Base-by-base conservation (phyloP, 2,888 invertebrate species). In the Meta bourneti region DNA sequence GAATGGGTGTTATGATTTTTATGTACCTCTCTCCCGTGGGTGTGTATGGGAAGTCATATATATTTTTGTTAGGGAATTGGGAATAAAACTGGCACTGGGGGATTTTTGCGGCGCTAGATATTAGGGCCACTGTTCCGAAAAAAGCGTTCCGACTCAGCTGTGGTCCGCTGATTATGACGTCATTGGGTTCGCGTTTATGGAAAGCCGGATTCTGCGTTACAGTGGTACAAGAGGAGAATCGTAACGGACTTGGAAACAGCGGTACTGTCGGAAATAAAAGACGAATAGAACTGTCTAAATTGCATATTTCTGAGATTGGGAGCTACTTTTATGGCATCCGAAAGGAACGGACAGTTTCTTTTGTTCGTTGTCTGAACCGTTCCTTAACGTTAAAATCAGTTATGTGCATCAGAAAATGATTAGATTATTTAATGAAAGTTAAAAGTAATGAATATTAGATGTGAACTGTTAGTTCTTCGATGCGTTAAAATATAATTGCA, bases 81-180 rank as follows among this genome's bases (percentile, higher is more conserved):
- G 83, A 89, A 90, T 90, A 90, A 90, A 89, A 89, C 61, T 11
- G 78, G 77, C 75, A 49, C 80, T 79, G 87, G 89, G 83, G 83
- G 82, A 82, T 82, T 82, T 82, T 82, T 89, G 82, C 61, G 82
- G 89, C 70, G 75, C 88, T 88, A 49, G 70, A 89, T 82, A 82
- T 82, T 77, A 88, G 82, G 75, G 75, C 71, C 70, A 51, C 75
- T 75, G 75, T 75, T 81, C 80, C 74, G 34, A 69, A 81, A 80
- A 82, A 89, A 82, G 52, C 34, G 75, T 71, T 54, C 78, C 71
- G 20, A 89, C 71, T 89, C 89, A 89, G 89, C 89, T 89, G 89
- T 89, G 78, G 89, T 84, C 83, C 71, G 61, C 72, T 79, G 89
- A 84, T 89, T 89, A 89, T 89, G 89, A 89, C 89, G 89, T 89